Percentiles rank a stretch among this genome's conserved stretches.
Evolutionary conservation across 1,140 invertebrate species (phyloP).

Genomic region (Diorhabda carinulata): DNA sequence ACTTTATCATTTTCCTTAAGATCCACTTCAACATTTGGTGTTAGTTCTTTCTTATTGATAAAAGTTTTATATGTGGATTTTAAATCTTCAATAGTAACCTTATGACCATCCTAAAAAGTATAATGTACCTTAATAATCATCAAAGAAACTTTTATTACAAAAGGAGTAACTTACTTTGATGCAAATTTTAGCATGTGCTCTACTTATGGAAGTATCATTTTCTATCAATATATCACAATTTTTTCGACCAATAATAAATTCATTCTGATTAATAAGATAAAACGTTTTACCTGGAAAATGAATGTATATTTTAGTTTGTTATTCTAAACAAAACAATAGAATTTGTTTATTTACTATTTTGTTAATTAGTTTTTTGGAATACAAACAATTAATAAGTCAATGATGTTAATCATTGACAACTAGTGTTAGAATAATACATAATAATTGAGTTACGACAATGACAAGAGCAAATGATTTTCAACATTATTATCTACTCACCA

Average conservation of each 20-base stretch:
- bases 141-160: too few species aligned
- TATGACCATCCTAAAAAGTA: constrained; percentile 29
- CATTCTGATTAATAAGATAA: constrained; percentile 19
- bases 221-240: constrained; percentile 31
- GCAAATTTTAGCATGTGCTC: constrained; percentile 29
- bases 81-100: constrained; percentile 49
- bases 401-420: too few species aligned
- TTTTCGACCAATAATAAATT: constrained; percentile 31
- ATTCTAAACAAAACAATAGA: too few species aligned
- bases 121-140: not conserved
- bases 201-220: constrained; percentile 34
- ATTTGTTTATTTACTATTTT: too few species aligned
- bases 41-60: constrained; percentile 46
- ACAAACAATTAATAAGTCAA: too few species aligned
- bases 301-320: too few species aligned
- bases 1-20: constrained; percentile 50
- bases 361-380: too few species aligned
- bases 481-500: too few species aligned
- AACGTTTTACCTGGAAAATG: constrained; percentile 24
- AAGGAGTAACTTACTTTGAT: constrained; percentile 23
- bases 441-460: too few species aligned
- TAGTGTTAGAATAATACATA: too few species aligned
- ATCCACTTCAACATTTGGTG: constrained; percentile 34
- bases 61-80: constrained; percentile 56
- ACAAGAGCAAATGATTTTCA: too few species aligned